These are phyloP conservation scores for Stegostoma tigrinum DNA, from an alignment of 2,113 vertebrate genomes.

Conservation along the genomic window DNA sequence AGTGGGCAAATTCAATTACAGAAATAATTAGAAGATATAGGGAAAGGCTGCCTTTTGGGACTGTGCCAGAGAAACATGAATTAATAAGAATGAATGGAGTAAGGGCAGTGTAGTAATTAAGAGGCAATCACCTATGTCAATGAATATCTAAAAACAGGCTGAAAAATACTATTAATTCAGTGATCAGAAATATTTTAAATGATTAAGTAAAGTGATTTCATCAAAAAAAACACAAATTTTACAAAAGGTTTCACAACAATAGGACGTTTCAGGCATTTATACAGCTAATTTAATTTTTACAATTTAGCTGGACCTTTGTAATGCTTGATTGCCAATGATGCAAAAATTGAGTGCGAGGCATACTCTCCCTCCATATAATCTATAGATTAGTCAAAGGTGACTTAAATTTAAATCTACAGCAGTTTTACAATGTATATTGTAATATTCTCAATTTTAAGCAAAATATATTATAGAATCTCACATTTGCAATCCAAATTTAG, in stretches of 20 bases:
- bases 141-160: constrained; percentile 87
- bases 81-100: constrained; percentile 96
- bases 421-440: neutral
- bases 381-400: constrained; percentile 3
- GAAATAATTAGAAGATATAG: constrained; percentile 99
- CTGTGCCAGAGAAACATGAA: constrained; percentile 92
- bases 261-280: constrained; percentile 91
- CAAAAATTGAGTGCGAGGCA: neutral
- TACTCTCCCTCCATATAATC: neutral
- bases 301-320: constrained; percentile 75
- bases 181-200: constrained; percentile 99
- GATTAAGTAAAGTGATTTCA: constrained; percentile 98
- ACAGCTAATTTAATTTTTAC: constrained; percentile 99
- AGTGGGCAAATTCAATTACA: constrained; percentile 99
- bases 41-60: constrained; percentile 92
- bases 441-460: neutral
- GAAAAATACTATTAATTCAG: constrained; percentile 95
- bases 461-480: neutral
- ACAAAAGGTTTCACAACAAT: constrained; percentile 98
- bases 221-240: constrained; percentile 99
- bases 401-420: constrained; percentile 43
- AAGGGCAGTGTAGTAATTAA: constrained; percentile 96
- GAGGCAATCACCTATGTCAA: constrained; percentile 99
- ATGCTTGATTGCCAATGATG: constrained; percentile 43
- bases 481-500: neutral